These are phyloP conservation scores for Alauda arvensis DNA, from an alignment of 2,797 vertebrate species.

Conservation along the genomic window DNA sequence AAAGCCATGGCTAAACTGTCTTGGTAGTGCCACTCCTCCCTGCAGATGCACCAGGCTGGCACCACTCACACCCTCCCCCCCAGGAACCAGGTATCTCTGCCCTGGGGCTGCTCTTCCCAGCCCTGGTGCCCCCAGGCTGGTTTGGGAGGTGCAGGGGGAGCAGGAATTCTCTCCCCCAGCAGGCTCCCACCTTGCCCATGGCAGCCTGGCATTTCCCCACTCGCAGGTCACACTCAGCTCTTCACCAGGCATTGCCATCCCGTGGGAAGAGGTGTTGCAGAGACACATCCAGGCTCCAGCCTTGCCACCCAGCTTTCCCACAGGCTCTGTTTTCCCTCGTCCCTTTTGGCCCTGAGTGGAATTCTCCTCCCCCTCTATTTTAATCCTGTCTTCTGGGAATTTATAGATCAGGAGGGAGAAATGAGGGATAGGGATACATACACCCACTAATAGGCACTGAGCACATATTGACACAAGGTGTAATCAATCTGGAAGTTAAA, in stretches of 20 bases:
- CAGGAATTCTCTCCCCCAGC: neutral
- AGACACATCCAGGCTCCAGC: neutral
- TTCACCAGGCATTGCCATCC: accelerated
- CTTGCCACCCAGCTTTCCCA: slow-evolving; percentile 3
- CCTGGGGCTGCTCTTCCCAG: accelerated
- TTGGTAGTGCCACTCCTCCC: neutral
- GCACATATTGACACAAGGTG: slow-evolving; percentile 67
- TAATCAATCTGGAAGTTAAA: slow-evolving; percentile 49
- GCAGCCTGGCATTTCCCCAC: neutral
- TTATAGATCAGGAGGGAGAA: slow-evolving; percentile 69
- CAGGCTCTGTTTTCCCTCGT: neutral
- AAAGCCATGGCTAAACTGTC: neutral
- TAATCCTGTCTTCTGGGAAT: slow-evolving; percentile 71
- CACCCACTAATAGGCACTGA: slow-evolving; percentile 42
- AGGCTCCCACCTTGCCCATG: accelerated
- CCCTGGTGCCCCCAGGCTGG: accelerated
- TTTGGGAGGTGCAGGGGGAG: neutral
- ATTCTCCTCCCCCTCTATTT: slow-evolving; percentile 44
- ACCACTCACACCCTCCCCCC: accelerated
- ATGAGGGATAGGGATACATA: slow-evolving; percentile 3
- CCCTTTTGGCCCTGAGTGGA: neutral
- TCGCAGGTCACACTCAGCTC: neutral
- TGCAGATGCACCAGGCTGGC: neutral
- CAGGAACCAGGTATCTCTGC: accelerated
- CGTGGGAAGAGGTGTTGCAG: neutral